These are phyloP conservation scores for Cyrtodaria siliqua DNA, from an alignment of 2,888 invertebrate species.

Conservation along the genomic window DNA sequence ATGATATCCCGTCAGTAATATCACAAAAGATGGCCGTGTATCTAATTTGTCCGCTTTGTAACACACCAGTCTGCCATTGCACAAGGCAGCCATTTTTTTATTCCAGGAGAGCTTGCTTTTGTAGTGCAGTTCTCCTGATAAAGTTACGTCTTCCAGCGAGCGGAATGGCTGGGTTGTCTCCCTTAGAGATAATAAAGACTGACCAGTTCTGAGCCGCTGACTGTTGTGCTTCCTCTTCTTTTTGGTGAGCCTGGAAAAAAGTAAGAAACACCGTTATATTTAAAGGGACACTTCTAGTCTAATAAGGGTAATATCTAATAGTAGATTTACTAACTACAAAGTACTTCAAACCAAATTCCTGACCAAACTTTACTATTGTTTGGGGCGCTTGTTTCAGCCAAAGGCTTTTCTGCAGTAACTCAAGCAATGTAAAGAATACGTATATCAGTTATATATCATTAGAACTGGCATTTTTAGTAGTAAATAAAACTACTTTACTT, in stretches of 20 bases:
- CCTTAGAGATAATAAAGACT: constrained; percentile 68
- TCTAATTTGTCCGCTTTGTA: constrained; percentile 80
- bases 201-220: constrained; percentile 58
- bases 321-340: no score
- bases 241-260: constrained; percentile 67
- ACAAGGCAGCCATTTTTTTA: constrained; percentile 78
- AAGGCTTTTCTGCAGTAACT: no score
- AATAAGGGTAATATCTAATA: no score
- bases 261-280: no score
- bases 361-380: no score
- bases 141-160: constrained; percentile 71
- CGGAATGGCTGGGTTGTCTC: constrained; percentile 73
- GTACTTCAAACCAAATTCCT: no score
- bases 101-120: constrained; percentile 80
- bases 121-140: constrained; percentile 79
- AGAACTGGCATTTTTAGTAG: no score
- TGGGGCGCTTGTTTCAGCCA: no score
- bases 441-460: no score
- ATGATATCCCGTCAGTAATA: constrained; percentile 76
- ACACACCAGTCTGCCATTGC: constrained; percentile 73
- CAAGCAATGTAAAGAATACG: no score
- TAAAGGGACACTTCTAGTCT: no score
- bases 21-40: constrained; percentile 72
- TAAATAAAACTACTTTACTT: no score
- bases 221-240: constrained; percentile 57